Evolutionary conservation across 2,113 vertebrate genomes (phyloP), one percentile per base, ranked within the genome.

Genomic region (Callospermophilus lateralis): DNA sequence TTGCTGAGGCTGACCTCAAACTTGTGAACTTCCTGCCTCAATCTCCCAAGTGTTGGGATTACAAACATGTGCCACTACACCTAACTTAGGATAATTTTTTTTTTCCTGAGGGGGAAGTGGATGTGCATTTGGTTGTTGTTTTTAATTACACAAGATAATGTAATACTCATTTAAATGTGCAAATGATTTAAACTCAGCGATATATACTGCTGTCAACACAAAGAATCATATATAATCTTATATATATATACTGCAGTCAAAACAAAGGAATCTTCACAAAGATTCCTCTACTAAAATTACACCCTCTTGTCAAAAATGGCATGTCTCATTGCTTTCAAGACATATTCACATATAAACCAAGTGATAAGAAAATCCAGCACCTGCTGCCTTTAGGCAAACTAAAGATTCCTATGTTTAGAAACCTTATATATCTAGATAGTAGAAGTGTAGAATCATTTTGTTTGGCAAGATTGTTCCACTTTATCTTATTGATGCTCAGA

Each of bases 371-470:
- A 65, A 87, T 39, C 45, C 8, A 65, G 70, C 79, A 97, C 93
- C 92, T 96, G 93, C 74, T 97, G 92, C 86, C 92, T 98, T 83
- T 78, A 95, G 65, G 72, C 68, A 87, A 84, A 85, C 24, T 90
- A 70, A 84, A 86, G 34, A 68, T 89, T 78, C 79, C 85, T 89
- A 37, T 90, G 32, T 89, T 97, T 97, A 84, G 42, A 79, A 84
- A 83, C 58, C 73, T 39, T 86, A 7, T 34, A 34, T 42, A 42
- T 86, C 61, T 86, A 73, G 48, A 92, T 39, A 96, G n/a, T 10
- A 58, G 37, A 95, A 74, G 30, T 39, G 0, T 70, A 84, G 86
- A 89, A 89, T 95, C 16, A 88, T 90, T 85, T 95, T 70, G 28
- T 48, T 93, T 92, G 63, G 76, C 88, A 92, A 90, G 67, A 78